Evolutionary conservation across 1,140 invertebrate species (phyloP).

Genomic region (Chelonus insularis): DNA sequence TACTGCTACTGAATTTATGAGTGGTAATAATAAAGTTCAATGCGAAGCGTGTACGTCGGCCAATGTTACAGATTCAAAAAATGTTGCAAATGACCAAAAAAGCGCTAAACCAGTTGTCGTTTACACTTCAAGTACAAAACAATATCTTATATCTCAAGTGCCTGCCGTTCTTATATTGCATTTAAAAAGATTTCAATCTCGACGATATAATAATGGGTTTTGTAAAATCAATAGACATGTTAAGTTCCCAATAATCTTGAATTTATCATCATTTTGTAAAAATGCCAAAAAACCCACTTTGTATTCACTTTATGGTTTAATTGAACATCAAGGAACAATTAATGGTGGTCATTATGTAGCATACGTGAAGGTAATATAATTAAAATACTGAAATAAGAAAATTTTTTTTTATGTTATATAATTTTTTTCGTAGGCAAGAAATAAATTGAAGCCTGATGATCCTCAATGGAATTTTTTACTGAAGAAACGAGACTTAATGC

Average conservation of each 20-base stretch:
- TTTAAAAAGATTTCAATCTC: constrained; percentile 84
- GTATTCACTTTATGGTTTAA: constrained; percentile 92
- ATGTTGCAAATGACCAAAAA: constrained; percentile 51
- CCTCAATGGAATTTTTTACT: no score
- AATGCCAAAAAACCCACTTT: constrained; percentile 71
- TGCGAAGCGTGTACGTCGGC: constrained; percentile 79
- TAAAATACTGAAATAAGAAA: no score
- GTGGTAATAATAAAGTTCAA: constrained; percentile 88
- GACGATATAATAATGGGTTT: constrained; percentile 58
- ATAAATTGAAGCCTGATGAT: no score
- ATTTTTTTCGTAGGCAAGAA: no score
- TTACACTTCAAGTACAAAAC: constrained; percentile 88
- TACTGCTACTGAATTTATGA: constrained; percentile 84
- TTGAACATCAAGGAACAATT: constrained; percentile 90
- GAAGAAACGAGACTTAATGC: no score
- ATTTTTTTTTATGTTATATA: no score
- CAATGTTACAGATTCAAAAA: constrained; percentile 62
- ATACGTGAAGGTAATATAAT: constrained; percentile 76
- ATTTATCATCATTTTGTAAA: constrained; percentile 90
- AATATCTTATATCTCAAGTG: constrained; percentile 86
- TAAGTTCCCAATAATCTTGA: constrained; percentile 82
- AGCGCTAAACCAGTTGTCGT: constrained; percentile 68
- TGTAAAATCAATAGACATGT: constrained; percentile 86
- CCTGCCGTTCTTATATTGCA: constrained; percentile 94
- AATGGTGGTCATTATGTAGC: constrained; percentile 96